Evolutionary conservation across 2,888 invertebrate genomes (phyloP).

Genomic region (Epinotia brunnichana): DNA sequence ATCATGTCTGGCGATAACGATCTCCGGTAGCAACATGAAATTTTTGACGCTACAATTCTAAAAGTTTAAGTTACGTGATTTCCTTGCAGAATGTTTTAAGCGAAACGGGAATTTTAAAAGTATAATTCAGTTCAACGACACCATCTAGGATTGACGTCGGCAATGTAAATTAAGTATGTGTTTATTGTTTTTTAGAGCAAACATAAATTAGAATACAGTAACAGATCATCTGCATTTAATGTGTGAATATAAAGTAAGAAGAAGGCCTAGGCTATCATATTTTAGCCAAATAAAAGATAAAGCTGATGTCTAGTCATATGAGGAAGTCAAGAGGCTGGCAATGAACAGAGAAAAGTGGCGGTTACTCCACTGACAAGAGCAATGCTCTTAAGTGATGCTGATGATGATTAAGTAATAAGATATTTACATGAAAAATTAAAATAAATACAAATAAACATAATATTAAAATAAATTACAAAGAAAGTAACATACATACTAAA

Average conservation of each 20-base stretch:
- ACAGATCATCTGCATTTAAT: not conserved
- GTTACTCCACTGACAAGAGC: too few species aligned
- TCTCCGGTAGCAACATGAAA: not conserved
- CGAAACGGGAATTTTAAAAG: slow-evolving; percentile 32
- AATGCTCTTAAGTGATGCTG: too few species aligned
- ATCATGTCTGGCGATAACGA: slow-evolving; percentile 3
- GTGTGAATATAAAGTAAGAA: too few species aligned
- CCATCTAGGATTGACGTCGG: slow-evolving; percentile 31
- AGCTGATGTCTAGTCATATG: too few species aligned
- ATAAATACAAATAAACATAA: too few species aligned
- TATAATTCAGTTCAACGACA: slow-evolving; percentile 36
- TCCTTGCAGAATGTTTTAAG: not conserved
- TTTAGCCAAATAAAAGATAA: too few species aligned
- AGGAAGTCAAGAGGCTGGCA: too few species aligned
- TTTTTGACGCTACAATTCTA: slow-evolving; percentile 14
- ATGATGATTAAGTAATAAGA: too few species aligned
- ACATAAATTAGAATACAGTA: slow-evolving; percentile 9
- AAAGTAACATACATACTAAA: not conserved
- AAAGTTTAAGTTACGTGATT: not conserved
- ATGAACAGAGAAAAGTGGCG: too few species aligned
- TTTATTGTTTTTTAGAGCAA: slow-evolving; percentile 38
- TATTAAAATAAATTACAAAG: too few species aligned
- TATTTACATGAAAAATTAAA: too few species aligned
- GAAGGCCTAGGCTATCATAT: too few species aligned
- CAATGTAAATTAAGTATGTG: slow-evolving; percentile 17